These are phyloP conservation scores for Apotomis betuletana DNA, from an alignment of 2,888 invertebrate genomes.

Conservation along the genomic window DNA sequence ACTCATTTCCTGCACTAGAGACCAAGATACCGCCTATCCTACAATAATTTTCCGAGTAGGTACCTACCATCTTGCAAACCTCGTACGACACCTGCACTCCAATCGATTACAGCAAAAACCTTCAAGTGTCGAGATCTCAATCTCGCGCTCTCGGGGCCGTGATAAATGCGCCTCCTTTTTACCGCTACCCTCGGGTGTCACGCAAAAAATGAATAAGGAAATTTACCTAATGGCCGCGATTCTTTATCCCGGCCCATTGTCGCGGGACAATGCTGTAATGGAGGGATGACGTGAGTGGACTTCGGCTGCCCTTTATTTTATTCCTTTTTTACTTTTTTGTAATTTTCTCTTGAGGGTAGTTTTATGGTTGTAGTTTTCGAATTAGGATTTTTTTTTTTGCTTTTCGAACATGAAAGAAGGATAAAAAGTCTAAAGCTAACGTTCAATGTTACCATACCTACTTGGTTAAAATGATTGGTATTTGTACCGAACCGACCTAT, in stretches of 20 bases:
- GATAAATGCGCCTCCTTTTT: conserved; percentile 77
- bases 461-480: too few relatives aligned
- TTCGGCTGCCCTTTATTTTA: conserved; percentile 36
- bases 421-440: too few relatives aligned
- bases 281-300: conserved; percentile 80
- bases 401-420: too few relatives aligned
- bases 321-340: conserved; percentile 39
- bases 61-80: conserved; percentile 1
- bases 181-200: conserved; percentile 72
- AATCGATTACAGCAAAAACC: conserved; percentile 68
- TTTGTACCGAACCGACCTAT: too few relatives aligned
- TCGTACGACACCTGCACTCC: conserved; percentile 49
- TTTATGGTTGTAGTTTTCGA: conserved; percentile 30
- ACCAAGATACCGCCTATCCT: too few relatives aligned
- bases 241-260: conserved; percentile 82
- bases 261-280: conserved; percentile 80
- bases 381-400: conserved; percentile 14
- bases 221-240: conserved; percentile 83
- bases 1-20: not conserved
- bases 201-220: conserved; percentile 83
- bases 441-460: too few relatives aligned
- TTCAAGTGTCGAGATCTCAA: conserved; percentile 68
- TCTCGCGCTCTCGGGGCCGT: conserved; percentile 50
- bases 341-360: conserved; percentile 37
- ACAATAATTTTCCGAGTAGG: not conserved